Percentiles rank a stretch among this genome's conserved stretches.
Evolutionary conservation across 2,113 vertebrate species (phyloP).

Genomic region (Ammodytes marinus): DNA sequence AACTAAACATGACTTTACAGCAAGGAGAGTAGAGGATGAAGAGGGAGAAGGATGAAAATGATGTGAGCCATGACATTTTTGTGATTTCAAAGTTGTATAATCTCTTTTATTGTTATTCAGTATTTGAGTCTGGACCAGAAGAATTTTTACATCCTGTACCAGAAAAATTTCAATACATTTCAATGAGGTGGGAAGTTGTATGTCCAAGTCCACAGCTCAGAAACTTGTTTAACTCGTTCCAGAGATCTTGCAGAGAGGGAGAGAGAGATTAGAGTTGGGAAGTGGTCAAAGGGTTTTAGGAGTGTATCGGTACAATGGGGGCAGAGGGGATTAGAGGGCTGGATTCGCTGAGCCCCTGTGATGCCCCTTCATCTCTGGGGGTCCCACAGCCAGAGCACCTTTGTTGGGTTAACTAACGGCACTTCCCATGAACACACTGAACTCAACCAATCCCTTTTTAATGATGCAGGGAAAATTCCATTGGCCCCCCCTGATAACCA

Average conservation of each 20-base stretch:
- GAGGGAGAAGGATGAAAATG: neutral
- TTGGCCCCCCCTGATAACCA: slow-evolving; percentile 65
- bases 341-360: slow-evolving; percentile 67
- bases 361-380: slow-evolving; percentile 78
- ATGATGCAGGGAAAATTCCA: slow-evolving; percentile 82
- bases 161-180: too few relatives aligned
- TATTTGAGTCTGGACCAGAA: too few relatives aligned
- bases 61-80: neutral
- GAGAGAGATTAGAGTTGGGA: slow-evolving; percentile 71
- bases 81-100: too few relatives aligned
- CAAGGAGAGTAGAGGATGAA: slow-evolving; percentile 1
- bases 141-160: too few relatives aligned
- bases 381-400: slow-evolving; percentile 74
- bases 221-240: slow-evolving; percentile 72
- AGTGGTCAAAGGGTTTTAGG: slow-evolving; percentile 72
- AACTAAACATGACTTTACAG: slow-evolving; percentile 24
- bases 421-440: slow-evolving; percentile 74
- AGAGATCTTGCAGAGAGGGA: slow-evolving; percentile 52
- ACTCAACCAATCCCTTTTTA: slow-evolving; percentile 81
- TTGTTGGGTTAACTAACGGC: slow-evolving; percentile 78
- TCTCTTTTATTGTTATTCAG: too few relatives aligned
- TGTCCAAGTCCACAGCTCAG: slow-evolving; percentile 49
- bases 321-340: slow-evolving; percentile 69
- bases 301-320: slow-evolving; percentile 73
- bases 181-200: slow-evolving; percentile 10